Conservation (phyloP, 2,797 vertebrate species). For the Phrynocephalus forsythii region DNA sequence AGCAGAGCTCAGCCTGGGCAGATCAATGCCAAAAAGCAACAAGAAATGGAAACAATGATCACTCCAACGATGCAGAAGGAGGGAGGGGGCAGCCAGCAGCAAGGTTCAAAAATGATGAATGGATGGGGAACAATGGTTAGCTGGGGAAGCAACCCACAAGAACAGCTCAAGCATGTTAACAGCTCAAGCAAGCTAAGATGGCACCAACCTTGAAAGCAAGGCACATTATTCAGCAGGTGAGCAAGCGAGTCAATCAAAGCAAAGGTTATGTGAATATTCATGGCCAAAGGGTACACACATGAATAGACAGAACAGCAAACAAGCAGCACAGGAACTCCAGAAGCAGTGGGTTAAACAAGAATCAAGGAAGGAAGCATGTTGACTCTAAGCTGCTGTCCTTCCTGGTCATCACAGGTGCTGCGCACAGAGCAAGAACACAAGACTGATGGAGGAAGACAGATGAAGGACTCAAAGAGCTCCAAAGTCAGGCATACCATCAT, state of each 20-base stretch:
- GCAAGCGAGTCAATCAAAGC: background rate
- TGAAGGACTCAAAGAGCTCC: background rate
- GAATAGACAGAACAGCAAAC: background rate
- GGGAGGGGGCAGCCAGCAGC: background rate
- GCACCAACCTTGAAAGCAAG: too few relatives aligned
- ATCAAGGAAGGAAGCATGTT: conserved; percentile 14
- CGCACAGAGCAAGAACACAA: background rate
- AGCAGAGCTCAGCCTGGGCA: background rate
- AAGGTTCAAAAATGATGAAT: background rate
- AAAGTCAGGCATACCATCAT: background rate
- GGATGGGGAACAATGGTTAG: background rate
- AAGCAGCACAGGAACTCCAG: background rate
- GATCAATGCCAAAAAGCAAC: background rate
- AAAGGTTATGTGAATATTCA: background rate
- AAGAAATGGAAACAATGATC: background rate
- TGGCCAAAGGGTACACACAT: background rate
- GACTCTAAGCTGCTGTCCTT: accelerated
- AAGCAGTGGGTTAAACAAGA: background rate
- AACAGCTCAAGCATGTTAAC: background rate
- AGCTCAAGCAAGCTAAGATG: background rate
- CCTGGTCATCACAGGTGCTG: background rate
- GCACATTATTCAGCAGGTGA: background rate
- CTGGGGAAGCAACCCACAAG: background rate
- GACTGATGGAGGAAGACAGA: conserved; percentile 6
- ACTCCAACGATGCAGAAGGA: conserved; percentile 25